Base-by-base conservation (phyloP, 2,113 vertebrate species). In the Pogona vitticeps region DNA sequence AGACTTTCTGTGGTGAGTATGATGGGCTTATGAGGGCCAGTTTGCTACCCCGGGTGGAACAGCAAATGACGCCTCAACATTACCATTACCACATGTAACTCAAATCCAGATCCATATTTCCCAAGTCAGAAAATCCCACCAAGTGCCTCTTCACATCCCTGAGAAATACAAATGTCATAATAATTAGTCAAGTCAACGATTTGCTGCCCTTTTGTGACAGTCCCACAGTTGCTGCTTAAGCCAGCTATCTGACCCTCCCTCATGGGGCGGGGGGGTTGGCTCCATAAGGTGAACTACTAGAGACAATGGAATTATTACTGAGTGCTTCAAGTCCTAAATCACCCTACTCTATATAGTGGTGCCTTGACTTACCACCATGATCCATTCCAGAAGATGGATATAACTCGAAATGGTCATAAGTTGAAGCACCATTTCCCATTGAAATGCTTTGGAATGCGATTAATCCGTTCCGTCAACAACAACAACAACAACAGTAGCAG, bases 1-100 rank as follows among this genome's bases (percentile, higher is more conserved):
- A 90, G 95, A 83, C 94, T 94, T 3, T 88, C 91, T 52, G 31
- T 73, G 76, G 68, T 83, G 38, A 88, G 84, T 86, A 88, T 70
- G 68, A 36, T 83, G 20, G 1, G 13, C 31, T 67, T 83, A 15
- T 63, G 1, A 71, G 38, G 77, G 79, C 1, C 63, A 21, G 67
- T 80, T 80, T 67, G 17, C 23, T 40, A 3, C 33, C 28, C 18
- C n/a, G 20, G 70, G 21, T 40, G 36, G 61, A 81, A 59, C 31
- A 67, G 79, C 28, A 79, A 79, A 79, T 61, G 77, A 2, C 18
- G 36, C 12, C 31, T 13, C 63, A 65, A 31, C 67, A 40, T 40
- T 68, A 23, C 72, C 21, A 17, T 12, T n/a, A 3, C 67, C 67
- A 8, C 67, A 68, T 31, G 12, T 26, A n/a, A n/a, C 65, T 68